Percentiles rank a stretch among this genome's conserved stretches.
Evolutionary conservation across 2,113 vertebrate species (phyloP).

Genomic region (Mobula hypostoma): DNA sequence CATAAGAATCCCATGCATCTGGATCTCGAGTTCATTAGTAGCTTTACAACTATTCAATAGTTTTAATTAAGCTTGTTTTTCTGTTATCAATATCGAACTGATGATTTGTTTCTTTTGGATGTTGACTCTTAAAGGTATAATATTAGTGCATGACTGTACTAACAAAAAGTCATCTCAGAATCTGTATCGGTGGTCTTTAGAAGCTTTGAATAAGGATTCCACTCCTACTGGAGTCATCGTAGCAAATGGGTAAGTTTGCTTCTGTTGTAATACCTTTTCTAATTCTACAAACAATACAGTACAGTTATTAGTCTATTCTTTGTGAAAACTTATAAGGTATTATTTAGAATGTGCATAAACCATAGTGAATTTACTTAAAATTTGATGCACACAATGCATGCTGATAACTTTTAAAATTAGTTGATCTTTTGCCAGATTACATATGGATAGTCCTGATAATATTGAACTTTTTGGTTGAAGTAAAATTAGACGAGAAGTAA

Average conservation of each 20-base stretch:
- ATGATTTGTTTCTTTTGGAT: conserved; percentile 5
- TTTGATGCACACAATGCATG: not conserved
- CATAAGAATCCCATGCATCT: not conserved
- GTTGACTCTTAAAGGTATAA: conserved; percentile 69
- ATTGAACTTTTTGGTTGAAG: not conserved
- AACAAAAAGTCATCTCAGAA: conserved; percentile 99
- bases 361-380: not conserved
- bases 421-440: not conserved
- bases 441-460: not conserved
- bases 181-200: conserved; percentile 86
- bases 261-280: not conserved
- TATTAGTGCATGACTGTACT: conserved; percentile 94
- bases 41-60: not conserved
- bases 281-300: not conserved
- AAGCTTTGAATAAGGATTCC: conserved; percentile 83
- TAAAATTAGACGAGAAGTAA: not conserved
- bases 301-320: not conserved
- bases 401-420: not conserved
- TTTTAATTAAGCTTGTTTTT: not conserved
- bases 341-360: not conserved
- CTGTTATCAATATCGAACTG: not conserved
- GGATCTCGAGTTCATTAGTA: not conserved
- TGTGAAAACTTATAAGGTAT: not conserved
- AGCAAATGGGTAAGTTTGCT: conserved; percentile 75
- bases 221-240: conserved; percentile 87